Evolutionary conservation across 2,797 vertebrate genomes (phyloP).

Genomic region (Onychomys leucogaster): DNA sequence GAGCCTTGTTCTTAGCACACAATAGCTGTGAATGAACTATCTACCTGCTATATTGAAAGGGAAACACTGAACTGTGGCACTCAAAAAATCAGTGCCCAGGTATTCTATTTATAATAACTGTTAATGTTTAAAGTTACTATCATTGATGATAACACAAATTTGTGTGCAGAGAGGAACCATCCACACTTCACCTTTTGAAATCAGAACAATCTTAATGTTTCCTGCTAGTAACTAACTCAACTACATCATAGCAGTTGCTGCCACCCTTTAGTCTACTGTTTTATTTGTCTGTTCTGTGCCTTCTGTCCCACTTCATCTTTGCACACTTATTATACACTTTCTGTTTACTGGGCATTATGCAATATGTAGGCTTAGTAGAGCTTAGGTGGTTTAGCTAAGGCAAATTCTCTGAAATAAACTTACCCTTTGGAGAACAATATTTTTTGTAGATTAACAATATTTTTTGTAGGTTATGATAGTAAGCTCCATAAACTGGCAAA

Average conservation of each 20-base stretch:
- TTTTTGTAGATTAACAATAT: constrained; percentile 37
- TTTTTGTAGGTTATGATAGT: constrained; percentile 50
- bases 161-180: not conserved
- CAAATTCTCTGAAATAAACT: not conserved
- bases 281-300: not conserved
- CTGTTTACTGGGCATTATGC: not conserved
- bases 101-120: not conserved
- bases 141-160: not conserved
- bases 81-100: not conserved
- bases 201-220: not conserved
- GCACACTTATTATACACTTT: not conserved
- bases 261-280: not conserved
- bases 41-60: not conserved
- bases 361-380: not conserved
- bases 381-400: not conserved
- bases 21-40: not conserved
- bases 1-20: not conserved
- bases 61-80: not conserved
- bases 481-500: constrained; percentile 47
- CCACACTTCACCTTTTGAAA: not conserved
- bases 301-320: not conserved
- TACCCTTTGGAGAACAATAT: constrained; percentile 28
- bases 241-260: not conserved
- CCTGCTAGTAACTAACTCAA: not conserved
- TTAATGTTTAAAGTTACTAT: not conserved